Conservation (phyloP, 1,140 invertebrate species). For the Macrobrachium rosenbergii region DNA sequence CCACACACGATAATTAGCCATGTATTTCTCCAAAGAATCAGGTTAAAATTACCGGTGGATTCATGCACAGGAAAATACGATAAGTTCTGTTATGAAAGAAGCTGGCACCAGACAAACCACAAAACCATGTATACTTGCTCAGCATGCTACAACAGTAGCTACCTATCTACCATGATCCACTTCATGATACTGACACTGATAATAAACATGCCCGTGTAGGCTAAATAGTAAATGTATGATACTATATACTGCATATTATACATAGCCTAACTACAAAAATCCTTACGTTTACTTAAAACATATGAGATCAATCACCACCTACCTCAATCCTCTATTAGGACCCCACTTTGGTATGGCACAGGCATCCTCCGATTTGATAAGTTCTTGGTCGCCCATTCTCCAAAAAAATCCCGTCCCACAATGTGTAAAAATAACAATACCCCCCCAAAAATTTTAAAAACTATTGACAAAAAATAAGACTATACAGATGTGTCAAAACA, state of each 20-base stretch:
- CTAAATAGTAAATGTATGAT: background rate
- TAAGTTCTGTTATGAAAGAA: too few species aligned
- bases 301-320: background rate
- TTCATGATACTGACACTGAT: too few species aligned
- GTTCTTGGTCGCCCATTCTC: background rate
- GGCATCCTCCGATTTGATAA: constrained; percentile 32
- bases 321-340: constrained; percentile 44
- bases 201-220: too few species aligned
- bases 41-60: too few species aligned
- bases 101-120: too few species aligned
- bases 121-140: too few species aligned
- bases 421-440: background rate
- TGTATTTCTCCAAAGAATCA: too few species aligned
- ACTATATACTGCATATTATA: background rate
- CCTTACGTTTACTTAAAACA: too few species aligned
- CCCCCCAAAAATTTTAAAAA: constrained; percentile 1
- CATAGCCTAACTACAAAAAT: background rate
- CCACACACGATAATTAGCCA: too few species aligned
- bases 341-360: constrained; percentile 48
- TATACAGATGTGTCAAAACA: background rate
- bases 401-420: background rate
- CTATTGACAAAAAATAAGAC: constrained; percentile 2
- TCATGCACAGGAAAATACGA: too few species aligned
- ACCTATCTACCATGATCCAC: too few species aligned
- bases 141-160: too few species aligned